Percentiles rank a stretch among this genome's conserved stretches.
phyloP scores from a whole-genome alignment of 2,888 invertebrate species.

The Didymodactylos carnosus region DNA sequence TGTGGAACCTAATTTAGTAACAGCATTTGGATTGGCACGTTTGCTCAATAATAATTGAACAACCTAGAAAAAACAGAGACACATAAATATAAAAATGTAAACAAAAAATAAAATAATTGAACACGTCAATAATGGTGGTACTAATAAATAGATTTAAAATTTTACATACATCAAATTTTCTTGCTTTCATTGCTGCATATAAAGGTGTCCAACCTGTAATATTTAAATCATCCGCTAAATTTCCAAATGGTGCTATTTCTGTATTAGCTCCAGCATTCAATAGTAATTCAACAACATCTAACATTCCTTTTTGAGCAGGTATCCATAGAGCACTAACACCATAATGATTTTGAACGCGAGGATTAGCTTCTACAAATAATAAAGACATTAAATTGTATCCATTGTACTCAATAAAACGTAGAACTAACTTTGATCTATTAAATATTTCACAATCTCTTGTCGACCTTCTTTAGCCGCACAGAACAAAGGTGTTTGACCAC shows the following conservation, averaged over 20 bases:
- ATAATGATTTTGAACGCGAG: conserved; percentile 14
- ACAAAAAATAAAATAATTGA: too few relatives aligned
- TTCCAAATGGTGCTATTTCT: conserved; percentile 10
- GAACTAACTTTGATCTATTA: too few relatives aligned
- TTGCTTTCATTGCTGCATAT: conserved; percentile 14
- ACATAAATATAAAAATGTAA: too few relatives aligned
- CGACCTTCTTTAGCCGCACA: conserved; percentile 15
- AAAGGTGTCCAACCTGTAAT: conserved; percentile 15
- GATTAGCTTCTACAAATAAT: conserved; percentile 10
- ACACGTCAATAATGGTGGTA: too few relatives aligned
- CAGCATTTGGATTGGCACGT: conserved; percentile 14
- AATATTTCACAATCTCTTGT: conserved; percentile 9
- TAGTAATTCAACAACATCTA: conserved; percentile 10
- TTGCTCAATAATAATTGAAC: not conserved
- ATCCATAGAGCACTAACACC: conserved; percentile 14
- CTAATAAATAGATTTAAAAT: too few relatives aligned
- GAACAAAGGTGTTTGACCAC: conserved; percentile 15
- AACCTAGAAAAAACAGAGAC: too few relatives aligned
- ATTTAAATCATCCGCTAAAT: conserved; percentile 13
- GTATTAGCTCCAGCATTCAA: conserved; percentile 10
- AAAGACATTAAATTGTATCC: too few relatives aligned
- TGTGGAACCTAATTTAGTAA: conserved; percentile 14
- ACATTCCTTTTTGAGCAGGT: conserved; percentile 13
- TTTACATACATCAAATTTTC: conserved; percentile 8
- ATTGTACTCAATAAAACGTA: not conserved